Percentiles rank a stretch among this genome's conserved stretches.
Evolutionary conservation across 2,888 invertebrate species (phyloP).

Genomic region (Agrochola lychnidis): DNA sequence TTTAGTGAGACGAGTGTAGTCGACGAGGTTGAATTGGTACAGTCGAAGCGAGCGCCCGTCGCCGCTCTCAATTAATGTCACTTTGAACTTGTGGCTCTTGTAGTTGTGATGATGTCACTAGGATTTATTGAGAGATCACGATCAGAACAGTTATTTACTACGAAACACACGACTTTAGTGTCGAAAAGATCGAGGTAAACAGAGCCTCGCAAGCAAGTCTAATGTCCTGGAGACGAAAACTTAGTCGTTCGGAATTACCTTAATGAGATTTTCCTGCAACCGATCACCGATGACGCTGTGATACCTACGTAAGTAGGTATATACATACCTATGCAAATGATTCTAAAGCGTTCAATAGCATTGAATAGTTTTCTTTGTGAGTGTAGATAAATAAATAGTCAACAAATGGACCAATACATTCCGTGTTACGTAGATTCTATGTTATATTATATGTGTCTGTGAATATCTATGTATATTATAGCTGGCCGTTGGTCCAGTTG

Average conservation of each 20-base stretch:
- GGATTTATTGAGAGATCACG: slow-evolving; percentile 77
- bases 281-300: slow-evolving; percentile 28
- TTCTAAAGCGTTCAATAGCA: slow-evolving; percentile 3
- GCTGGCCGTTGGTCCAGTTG: no score
- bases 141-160: slow-evolving; percentile 71
- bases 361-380: not conserved
- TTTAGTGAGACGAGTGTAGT: slow-evolving; percentile 78
- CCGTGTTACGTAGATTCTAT: not conserved
- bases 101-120: slow-evolving; percentile 87
- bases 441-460: no score
- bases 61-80: slow-evolving; percentile 85
- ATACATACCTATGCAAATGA: slow-evolving; percentile 23
- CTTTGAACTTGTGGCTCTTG: slow-evolving; percentile 78
- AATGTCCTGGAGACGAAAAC: not conserved
- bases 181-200: slow-evolving; percentile 61
- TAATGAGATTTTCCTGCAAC: slow-evolving; percentile 44
- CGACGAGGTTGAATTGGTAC: slow-evolving; percentile 80
- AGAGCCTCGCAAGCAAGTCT: slow-evolving; percentile 12
- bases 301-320: not conserved
- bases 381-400: not conserved
- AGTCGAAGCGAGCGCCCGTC: slow-evolving; percentile 76
- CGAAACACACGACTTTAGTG: slow-evolving; percentile 43
- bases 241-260: slow-evolving; percentile 47
- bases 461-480: not conserved
- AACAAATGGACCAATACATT: not conserved